A percentile compares a stretch with the other conserved stretches of the same genome.
These are phyloP conservation scores for Hyperoplus lanceolatus DNA, from an alignment of 2,797 vertebrate genomes.

Conservation along the genomic window DNA sequence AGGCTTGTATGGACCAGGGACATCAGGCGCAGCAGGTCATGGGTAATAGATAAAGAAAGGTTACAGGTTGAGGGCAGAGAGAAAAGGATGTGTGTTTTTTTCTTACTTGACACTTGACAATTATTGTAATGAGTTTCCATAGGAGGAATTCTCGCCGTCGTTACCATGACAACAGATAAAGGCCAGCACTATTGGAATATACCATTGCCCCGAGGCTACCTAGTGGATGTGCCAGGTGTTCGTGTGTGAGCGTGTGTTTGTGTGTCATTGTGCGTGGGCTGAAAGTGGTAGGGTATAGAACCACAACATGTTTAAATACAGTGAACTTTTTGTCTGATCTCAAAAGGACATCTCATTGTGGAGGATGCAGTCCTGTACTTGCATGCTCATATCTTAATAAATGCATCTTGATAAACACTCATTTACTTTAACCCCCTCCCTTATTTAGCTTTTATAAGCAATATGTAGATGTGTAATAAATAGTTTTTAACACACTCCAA, in stretches of 20 bases:
- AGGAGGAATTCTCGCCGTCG: constrained; percentile 82
- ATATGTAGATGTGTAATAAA: not conserved
- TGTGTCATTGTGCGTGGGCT: constrained; percentile 46
- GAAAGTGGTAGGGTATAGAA: constrained; percentile 34
- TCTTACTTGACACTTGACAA: constrained; percentile 60
- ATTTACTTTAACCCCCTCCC: not conserved
- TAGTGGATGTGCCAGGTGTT: constrained; percentile 70
- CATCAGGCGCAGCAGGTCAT: constrained; percentile 15
- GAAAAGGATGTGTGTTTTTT: constrained; percentile 46
- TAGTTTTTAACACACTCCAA: not conserved
- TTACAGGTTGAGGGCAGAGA: constrained; percentile 38
- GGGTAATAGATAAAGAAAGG: not conserved
- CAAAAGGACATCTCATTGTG: not conserved
- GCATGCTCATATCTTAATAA: not conserved
- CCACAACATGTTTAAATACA: constrained; percentile 34
- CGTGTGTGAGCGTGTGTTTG: constrained; percentile 37
- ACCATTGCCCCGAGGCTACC: constrained; percentile 76
- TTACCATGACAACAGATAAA: constrained; percentile 90
- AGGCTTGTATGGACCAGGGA: constrained; percentile 31
- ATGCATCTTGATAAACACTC: not conserved
- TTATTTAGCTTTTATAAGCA: not conserved
- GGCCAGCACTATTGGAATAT: constrained; percentile 81
- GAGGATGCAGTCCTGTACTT: not conserved
- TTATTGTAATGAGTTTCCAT: constrained; percentile 80
- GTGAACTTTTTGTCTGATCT: constrained; percentile 5